A percentile compares a stretch with the other conserved stretches of the same genome.
phyloP scores from a whole-genome alignment of 2,113 vertebrate genomes.

The Triplophysa rosa region DNA sequence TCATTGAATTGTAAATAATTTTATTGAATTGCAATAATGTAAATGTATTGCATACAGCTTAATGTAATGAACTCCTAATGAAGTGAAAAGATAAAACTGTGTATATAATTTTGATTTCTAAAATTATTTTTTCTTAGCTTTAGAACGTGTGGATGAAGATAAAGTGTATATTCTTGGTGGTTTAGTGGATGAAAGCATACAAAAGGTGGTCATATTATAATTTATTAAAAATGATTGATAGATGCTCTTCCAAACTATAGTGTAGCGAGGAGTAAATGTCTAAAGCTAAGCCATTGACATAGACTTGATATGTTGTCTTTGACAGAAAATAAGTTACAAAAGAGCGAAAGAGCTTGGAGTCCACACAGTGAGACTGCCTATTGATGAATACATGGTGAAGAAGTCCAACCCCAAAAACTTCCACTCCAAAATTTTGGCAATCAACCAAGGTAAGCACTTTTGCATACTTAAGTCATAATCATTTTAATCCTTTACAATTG shows the following conservation, averaged over 20 bases:
- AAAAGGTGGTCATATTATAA: conserved; percentile 75
- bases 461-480: neutral
- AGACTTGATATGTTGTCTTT: neutral
- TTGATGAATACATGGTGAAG: conserved; percentile 88
- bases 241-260: neutral
- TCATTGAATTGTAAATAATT: too few species aligned
- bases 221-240: neutral
- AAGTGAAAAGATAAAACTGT: too few species aligned
- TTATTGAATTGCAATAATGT: too few species aligned
- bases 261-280: neutral
- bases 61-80: too few species aligned
- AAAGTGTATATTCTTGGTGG: conserved; percentile 89
- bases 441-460: conserved; percentile 85
- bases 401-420: conserved; percentile 82
- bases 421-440: conserved; percentile 85
- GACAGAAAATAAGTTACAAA: conserved; percentile 82
- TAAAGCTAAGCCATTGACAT: neutral
- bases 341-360: conserved; percentile 76
- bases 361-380: conserved; percentile 81
- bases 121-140: conserved; percentile 67
- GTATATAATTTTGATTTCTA: neutral
- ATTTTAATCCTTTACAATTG: neutral
- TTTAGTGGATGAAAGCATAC: conserved; percentile 92
- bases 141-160: conserved; percentile 78
- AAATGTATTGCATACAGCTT: too few species aligned